Evolutionary conservation across 2,888 invertebrate species (phyloP).

Genomic region (Biston stratarius): DNA sequence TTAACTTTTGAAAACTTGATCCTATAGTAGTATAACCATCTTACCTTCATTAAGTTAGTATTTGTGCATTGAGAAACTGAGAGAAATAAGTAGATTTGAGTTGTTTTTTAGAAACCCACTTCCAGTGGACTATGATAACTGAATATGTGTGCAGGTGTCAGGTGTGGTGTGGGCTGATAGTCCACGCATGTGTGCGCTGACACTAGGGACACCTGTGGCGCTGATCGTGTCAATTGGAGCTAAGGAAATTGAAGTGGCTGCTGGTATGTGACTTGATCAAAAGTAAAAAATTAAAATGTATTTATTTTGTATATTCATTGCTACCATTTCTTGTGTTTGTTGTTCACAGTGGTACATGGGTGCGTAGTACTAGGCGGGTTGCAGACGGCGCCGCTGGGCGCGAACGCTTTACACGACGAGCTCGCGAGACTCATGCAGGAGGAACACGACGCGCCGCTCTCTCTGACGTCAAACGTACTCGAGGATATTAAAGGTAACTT

Average conservation of each 20-base stretch:
- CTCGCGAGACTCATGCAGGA: slow-evolving; percentile 78
- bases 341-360: slow-evolving; percentile 91
- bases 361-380: slow-evolving; percentile 93
- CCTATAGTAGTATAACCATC: no score
- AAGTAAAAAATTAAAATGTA: no score
- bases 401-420: slow-evolving; percentile 90
- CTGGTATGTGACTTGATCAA: slow-evolving; percentile 59
- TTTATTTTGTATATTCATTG: no score
- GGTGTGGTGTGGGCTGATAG: slow-evolving; percentile 93
- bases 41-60: no score
- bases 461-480: slow-evolving; percentile 85
- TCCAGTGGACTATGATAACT: neutral
- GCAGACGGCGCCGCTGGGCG: slow-evolving; percentile 93
- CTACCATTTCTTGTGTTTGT: no score
- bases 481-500: slow-evolving; percentile 91
- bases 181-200: slow-evolving; percentile 93
- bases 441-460: slow-evolving; percentile 75
- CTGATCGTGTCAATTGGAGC: slow-evolving; percentile 96
- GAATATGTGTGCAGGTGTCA: slow-evolving; percentile 83
- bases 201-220: slow-evolving; percentile 91
- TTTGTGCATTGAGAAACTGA: no score
- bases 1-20: no score
- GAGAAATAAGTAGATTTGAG: no score
- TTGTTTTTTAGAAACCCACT: no score
- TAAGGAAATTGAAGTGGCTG: slow-evolving; percentile 89